Percentiles rank a stretch among this genome's conserved stretches.
Conservation (phyloP, 1,140 invertebrate genomes). For the Drosophila sp. region DNA sequence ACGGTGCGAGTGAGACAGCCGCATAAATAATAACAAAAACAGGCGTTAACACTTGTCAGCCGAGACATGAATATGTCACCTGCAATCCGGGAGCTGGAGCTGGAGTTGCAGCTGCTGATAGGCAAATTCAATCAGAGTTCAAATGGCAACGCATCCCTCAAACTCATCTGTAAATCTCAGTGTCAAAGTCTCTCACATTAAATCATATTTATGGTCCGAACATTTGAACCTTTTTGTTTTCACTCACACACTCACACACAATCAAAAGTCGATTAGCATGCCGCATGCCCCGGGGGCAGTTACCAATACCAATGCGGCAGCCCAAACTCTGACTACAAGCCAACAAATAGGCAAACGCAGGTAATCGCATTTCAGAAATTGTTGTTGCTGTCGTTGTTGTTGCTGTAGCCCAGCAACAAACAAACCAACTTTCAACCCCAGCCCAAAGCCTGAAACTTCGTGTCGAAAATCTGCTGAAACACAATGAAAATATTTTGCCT, state of each 20-base stretch:
- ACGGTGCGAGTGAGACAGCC: slow-evolving; percentile 2
- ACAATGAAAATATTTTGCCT: slow-evolving; percentile 83
- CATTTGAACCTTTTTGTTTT: slow-evolving; percentile 75
- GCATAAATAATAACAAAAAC: slow-evolving; percentile 48
- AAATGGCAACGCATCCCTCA: slow-evolving; percentile 5
- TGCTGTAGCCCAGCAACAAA: slow-evolving; percentile 24
- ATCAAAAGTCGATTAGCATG: slow-evolving; percentile 82
- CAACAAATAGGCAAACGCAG: slow-evolving; percentile 79
- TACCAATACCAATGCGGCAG: slow-evolving; percentile 18
- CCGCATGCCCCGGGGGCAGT: slow-evolving; percentile 42
- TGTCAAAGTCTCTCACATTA: slow-evolving; percentile 56
- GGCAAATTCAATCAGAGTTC: slow-evolving; percentile 68
- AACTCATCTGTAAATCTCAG: slow-evolving; percentile 59
- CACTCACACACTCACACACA: slow-evolving; percentile 52
- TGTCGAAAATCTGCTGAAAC: slow-evolving; percentile 81
- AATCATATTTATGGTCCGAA: slow-evolving; percentile 72
- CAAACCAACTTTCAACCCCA: slow-evolving; percentile 77
- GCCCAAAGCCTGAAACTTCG: slow-evolving; percentile 37
- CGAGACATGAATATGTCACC: slow-evolving; percentile 75
- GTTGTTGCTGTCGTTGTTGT: not conserved
- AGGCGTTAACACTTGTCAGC: slow-evolving; percentile 75
- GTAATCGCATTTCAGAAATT: slow-evolving; percentile 75
- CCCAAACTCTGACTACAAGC: slow-evolving; percentile 7
- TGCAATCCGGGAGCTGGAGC: slow-evolving; percentile 34
- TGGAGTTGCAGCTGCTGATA: slow-evolving; percentile 11